Evolutionary conservation across 2,888 invertebrate species (phyloP), one percentile per base, ranked within the genome.

Genomic region (Junonia oenone): DNA sequence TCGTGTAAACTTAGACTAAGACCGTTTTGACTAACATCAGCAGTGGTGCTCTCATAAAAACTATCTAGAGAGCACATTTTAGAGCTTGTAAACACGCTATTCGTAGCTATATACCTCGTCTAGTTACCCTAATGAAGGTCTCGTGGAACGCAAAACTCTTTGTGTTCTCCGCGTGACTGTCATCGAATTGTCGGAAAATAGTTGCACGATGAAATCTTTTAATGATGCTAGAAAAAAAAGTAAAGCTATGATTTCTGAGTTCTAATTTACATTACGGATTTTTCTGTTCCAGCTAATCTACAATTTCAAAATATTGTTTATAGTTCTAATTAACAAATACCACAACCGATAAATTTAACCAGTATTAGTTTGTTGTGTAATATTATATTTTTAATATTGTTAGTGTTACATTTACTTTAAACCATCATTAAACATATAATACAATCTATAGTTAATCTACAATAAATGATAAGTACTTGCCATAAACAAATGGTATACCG

Each of bases 1-100:
- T 35, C 40, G 37, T 37, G 35, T 52, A 43, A 11, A 49, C 46
- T 15, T 29, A 49, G 11, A 38, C 38, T 15, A 26, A 38, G 14
- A 38, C 37, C 15, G 37, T 14, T 37, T 37, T 38, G 49, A 49
- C 49, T 49, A 26, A 26, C 37, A 33, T 38, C 49, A 38, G 37
- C 26, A 14, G 33, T 27, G 8, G 15, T 49, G 37, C 75, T 69
- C 72, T 71, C 69, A 69, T 75, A 75, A 78, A 78, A 78, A 77
- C 80, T 80, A 76, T 72, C 71, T 64, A 66, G 66, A 67, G 54
- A 66, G 63, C 69, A 69, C 68, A 69, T 68, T 69, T n/a, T 70
- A 71, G 70, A 63, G 68, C 66, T 69, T 69, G 70, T 73, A 71
- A 73, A 73, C 75, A 74, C 69, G 64, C 62, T 43, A 56, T 65